Evolutionary conservation across 2,888 invertebrate genomes (phyloP), one percentile per base, ranked within the genome.

Genomic region (Isotomurus palustris): DNA sequence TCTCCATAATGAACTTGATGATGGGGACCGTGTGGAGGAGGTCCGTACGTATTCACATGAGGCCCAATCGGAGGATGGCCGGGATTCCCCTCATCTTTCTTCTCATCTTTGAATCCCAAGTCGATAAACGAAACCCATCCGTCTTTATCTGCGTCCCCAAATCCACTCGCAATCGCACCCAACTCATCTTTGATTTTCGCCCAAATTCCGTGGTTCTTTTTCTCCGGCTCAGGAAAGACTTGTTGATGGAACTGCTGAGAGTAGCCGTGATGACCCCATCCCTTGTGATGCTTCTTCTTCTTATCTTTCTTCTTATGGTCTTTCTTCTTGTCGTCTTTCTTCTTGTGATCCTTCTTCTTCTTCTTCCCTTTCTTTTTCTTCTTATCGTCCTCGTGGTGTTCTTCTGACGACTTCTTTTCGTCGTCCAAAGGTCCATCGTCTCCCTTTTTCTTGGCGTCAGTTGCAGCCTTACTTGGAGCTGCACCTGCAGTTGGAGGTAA

Each of bases 341-440:
- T 28, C 17, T 58, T 35, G 22, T 53, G 38, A n/a, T 25, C 52
- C 36, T 54, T 57, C 19, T 51, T 44, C 50, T 60, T 56, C 19
- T 53, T 58, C 27, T 51, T 56, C 40, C 58, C 50, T 1, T 54
- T 28, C 40, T 57, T 60, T 24, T 57, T 49, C 40, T 57, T 56
- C 12, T 54, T 27, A 4, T 49, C 44, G 14, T 51, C 49, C 14
- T 51, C 44, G 29, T 56, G n/a, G n/a, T n/a, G 35, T 43, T 60
- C 50, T 19, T 56, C 28, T 12, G 47, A 53, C 17, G 38, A n/a
- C 12, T 53, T 44, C 14, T 45, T 45, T 10, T 43, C 25, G 14
- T 38, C 40, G 3, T 32, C 43, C 3, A 25, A n/a, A n/a, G n/a
- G 8, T 19, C 14, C 28, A 21, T 28, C 45, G 28, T 28, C 45